Percentiles rank a stretch among this genome's conserved stretches.
phyloP scores from a whole-genome alignment of 1,140 invertebrate species.

The Eumeta japonica region DNA sequence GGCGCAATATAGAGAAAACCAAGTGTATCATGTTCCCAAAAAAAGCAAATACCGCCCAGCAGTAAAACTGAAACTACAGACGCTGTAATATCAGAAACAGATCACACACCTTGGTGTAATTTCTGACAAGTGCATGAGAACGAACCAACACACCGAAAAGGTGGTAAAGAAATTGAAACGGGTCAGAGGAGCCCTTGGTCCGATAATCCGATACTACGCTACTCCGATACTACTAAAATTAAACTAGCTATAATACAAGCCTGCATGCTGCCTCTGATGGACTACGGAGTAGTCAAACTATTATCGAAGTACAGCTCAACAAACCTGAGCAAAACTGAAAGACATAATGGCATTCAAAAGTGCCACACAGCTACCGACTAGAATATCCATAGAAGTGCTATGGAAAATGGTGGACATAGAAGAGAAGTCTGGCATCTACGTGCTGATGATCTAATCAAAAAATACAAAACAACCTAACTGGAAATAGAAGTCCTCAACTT shows the following conservation, averaged over 20 bases:
- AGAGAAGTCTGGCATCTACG: constrained; percentile 7
- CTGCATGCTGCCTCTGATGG: constrained; percentile 7
- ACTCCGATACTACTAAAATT: constrained; percentile 2
- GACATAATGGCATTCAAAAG: constrained; percentile 8
- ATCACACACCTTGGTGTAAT: constrained; percentile 6
- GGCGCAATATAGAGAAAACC: constrained; percentile 6
- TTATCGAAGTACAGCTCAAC: constrained; percentile 2
- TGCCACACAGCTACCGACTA: constrained; percentile 4
- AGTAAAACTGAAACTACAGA: constrained; percentile 6
- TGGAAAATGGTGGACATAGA: constrained; percentile 6
- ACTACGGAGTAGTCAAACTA: constrained; percentile 2
- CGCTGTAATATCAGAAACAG: constrained; percentile 3
- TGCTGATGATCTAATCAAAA: neutral
- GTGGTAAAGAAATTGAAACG: constrained; percentile 7
- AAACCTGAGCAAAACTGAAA: constrained; percentile 1
- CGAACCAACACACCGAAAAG: too few species aligned
- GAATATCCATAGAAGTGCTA: constrained; percentile 3
- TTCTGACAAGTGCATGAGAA: constrained; percentile 3
- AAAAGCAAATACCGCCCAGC: constrained; percentile 3
- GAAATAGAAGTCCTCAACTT: constrained; percentile 4
- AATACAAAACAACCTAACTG: neutral
- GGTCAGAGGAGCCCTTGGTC: constrained; percentile 7
- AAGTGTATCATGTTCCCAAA: constrained; percentile 8
- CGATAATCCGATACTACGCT: constrained; percentile 5
- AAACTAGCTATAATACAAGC: constrained; percentile 6